phyloP scores from a whole-genome alignment of 1,140 invertebrate genomes.

The Cataglyphis hispanica region DNA sequence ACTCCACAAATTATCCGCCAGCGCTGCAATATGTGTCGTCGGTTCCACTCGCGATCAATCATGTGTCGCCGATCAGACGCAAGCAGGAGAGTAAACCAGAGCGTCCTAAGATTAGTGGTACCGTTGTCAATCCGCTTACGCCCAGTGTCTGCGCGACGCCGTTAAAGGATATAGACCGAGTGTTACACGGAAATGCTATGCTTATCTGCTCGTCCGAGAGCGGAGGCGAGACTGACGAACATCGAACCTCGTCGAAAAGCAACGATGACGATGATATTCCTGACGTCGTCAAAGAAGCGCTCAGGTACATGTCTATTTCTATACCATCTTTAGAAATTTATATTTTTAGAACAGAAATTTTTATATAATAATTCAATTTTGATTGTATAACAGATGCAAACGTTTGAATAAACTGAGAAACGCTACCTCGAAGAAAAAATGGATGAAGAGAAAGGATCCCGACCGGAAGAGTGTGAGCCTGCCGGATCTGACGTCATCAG shows the following conservation, averaged over 20 bases:
- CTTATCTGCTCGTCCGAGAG: constrained; percentile 89
- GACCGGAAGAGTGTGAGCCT: constrained; percentile 84
- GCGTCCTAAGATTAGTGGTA: constrained; percentile 79
- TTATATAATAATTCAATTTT: neutral
- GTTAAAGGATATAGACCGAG: constrained; percentile 90
- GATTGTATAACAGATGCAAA: constrained; percentile 77
- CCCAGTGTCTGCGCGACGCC: constrained; percentile 92
- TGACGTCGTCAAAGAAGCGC: constrained; percentile 84
- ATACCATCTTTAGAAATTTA: neutral
- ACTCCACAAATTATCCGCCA: constrained; percentile 79
- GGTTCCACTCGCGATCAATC: constrained; percentile 72
- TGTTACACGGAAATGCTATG: constrained; percentile 90
- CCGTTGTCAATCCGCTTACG: constrained; percentile 82
- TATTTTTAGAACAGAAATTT: neutral
- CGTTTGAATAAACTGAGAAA: constrained; percentile 83
- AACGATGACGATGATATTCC: constrained; percentile 81
- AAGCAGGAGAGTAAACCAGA: constrained; percentile 79
- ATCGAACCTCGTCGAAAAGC: neutral
- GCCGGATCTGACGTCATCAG: constrained; percentile 78
- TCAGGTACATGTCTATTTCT: constrained; percentile 58
- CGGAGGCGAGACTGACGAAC: constrained; percentile 82
- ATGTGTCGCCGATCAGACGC: constrained; percentile 80
- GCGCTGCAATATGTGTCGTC: constrained; percentile 76
- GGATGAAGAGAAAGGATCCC: constrained; percentile 75
- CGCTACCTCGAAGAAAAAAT: constrained; percentile 67